These are phyloP conservation scores for Neogobius melanostomus DNA, from an alignment of 2,113 vertebrate genomes.

Conservation along the genomic window DNA sequence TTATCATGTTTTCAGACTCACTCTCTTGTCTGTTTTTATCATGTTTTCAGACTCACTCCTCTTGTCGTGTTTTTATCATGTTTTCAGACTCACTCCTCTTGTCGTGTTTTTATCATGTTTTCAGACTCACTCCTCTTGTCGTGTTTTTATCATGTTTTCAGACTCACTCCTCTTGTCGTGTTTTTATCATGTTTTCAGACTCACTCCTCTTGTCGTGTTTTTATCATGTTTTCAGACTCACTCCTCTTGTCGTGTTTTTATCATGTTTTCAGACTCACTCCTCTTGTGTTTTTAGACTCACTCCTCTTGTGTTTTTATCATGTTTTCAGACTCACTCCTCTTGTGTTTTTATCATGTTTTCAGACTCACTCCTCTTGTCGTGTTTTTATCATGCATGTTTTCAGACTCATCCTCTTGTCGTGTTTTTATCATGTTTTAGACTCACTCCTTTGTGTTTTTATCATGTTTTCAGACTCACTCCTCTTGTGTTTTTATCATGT, in stretches of 20 bases:
- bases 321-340: no score
- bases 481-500: background rate
- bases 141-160: no score
- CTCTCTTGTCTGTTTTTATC: no score
- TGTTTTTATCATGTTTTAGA: conserved; percentile 38
- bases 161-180: no score
- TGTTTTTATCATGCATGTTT: conserved; percentile 64
- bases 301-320: conserved; percentile 83
- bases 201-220: no score
- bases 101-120: conserved; percentile 56
- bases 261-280: conserved; percentile 87
- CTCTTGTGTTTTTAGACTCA: conserved; percentile 83
- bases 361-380: conserved; percentile 91
- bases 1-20: no score
- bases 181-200: no score
- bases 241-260: conserved; percentile 72
- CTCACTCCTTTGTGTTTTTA: no score
- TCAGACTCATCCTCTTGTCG: conserved; percentile 95
- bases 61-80: background rate
- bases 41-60: background rate
- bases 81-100: conserved; percentile 88
- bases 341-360: conserved; percentile 69
- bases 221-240: no score
- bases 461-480: background rate
- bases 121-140: no score